Percentiles rank a stretch among this genome's conserved stretches.
These are phyloP conservation scores for Amphipoea oculea DNA, from an alignment of 2,888 invertebrate genomes.

Conservation along the genomic window DNA sequence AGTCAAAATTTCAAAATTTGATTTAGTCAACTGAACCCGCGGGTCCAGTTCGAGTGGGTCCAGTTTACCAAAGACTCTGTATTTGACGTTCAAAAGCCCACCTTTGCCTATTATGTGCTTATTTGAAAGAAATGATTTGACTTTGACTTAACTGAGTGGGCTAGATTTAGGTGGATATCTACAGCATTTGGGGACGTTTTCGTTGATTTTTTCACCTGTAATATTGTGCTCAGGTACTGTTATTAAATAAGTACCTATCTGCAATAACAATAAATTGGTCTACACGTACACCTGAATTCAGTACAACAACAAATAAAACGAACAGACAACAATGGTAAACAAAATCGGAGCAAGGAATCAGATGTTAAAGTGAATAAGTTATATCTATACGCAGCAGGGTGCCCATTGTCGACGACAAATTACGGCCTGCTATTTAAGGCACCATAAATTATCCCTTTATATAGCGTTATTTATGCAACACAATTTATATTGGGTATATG, in stretches of 20 bases:
- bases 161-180: neutral
- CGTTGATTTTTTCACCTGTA: neutral
- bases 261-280: conserved; percentile 12
- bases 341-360: conserved; percentile 81
- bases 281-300: neutral
- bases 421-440: conserved; percentile 82
- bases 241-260: neutral
- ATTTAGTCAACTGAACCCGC: too few species aligned
- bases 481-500: conserved; percentile 58
- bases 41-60: too few species aligned
- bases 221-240: neutral
- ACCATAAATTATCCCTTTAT: conserved; percentile 80
- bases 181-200: neutral
- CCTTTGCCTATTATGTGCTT: neutral
- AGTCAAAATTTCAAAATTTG: too few species aligned
- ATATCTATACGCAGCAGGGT: conserved; percentile 74
- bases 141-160: neutral
- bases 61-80: too few species aligned
- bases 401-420: conserved; percentile 83
- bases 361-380: conserved; percentile 84
- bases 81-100: neutral
- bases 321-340: conserved; percentile 72
- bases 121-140: neutral
- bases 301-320: conserved; percentile 48
- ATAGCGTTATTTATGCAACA: conserved; percentile 67